Conservation (phyloP, 2,888 invertebrate species). For the Cephus pygmeus region DNA sequence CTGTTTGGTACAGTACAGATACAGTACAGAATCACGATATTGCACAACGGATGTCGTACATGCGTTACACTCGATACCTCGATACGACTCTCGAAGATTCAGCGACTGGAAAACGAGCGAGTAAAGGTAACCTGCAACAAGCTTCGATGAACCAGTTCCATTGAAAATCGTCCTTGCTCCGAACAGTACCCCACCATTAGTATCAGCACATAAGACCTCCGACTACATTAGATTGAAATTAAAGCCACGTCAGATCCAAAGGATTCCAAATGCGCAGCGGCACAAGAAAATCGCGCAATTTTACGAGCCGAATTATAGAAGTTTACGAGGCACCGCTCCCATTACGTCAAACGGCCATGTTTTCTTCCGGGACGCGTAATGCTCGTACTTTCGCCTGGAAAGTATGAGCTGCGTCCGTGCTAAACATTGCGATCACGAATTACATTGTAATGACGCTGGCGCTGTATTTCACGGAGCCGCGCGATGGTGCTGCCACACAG, state of each 20-base stretch:
- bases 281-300: not conserved
- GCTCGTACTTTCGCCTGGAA: slow-evolving; percentile 2
- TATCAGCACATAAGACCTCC: not conserved
- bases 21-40: not conserved
- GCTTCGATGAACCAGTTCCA: not conserved
- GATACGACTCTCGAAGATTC: not conserved
- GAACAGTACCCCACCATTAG: not conserved
- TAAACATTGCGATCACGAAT: not conserved
- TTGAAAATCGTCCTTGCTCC: not conserved
- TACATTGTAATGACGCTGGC: not conserved
- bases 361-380: slow-evolving; percentile 1
- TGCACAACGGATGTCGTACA: slow-evolving; percentile 2
- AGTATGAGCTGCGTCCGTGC: not conserved
- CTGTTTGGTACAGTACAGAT: not conserved
- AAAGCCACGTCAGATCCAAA: not conserved
- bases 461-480: not conserved
- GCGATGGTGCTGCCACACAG: not conserved
- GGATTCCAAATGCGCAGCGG: not conserved
- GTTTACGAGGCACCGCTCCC: not conserved
- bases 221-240: not conserved
- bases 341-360: not conserved
- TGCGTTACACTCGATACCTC: not conserved
- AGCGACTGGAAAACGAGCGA: not conserved
- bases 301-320: not conserved
- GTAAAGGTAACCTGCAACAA: not conserved